A percentile compares a stretch with the other conserved stretches of the same genome.
phyloP scores from a whole-genome alignment of 2,888 invertebrate genomes.

The Linyphia triangularis region DNA sequence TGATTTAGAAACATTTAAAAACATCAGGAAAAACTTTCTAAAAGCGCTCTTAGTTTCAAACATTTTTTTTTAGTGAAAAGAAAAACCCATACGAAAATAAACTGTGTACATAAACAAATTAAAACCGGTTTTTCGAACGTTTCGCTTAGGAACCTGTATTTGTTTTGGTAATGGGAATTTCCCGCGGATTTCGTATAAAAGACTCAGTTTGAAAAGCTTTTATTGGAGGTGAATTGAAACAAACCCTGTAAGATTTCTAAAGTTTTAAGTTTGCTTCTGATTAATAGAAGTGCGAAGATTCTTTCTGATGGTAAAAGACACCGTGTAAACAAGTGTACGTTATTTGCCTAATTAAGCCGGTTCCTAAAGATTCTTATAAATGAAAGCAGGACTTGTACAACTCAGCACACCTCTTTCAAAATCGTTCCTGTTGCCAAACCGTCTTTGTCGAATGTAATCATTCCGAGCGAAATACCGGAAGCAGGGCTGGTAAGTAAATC shows the following conservation, averaged over 20 bases:
- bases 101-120: conserved; percentile 65
- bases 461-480: conserved; percentile 69
- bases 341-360: conserved; percentile 71
- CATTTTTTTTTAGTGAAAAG: neutral
- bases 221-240: conserved; percentile 9
- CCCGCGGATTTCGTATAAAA: conserved; percentile 36
- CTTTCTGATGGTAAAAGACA: conserved; percentile 33
- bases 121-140: conserved; percentile 51
- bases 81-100: conserved; percentile 30
- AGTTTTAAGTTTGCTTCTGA: conserved; percentile 73
- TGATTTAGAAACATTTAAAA: neutral
- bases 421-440: conserved; percentile 34
- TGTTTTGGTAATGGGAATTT: conserved; percentile 67
- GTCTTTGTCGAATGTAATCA: conserved; percentile 71
- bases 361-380: conserved; percentile 63
- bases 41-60: too few relatives aligned
- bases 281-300: conserved; percentile 50
- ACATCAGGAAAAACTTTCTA: neutral
- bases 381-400: conserved; percentile 36
- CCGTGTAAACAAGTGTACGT: conserved; percentile 36
- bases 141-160: conserved; percentile 50
- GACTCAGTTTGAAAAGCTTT: conserved; percentile 10
- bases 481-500: conserved; percentile 13
- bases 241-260: conserved; percentile 59
- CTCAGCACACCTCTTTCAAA: conserved; percentile 50